phyloP scores from a whole-genome alignment of 2,888 invertebrate species.

The Plagodis pulveraria region DNA sequence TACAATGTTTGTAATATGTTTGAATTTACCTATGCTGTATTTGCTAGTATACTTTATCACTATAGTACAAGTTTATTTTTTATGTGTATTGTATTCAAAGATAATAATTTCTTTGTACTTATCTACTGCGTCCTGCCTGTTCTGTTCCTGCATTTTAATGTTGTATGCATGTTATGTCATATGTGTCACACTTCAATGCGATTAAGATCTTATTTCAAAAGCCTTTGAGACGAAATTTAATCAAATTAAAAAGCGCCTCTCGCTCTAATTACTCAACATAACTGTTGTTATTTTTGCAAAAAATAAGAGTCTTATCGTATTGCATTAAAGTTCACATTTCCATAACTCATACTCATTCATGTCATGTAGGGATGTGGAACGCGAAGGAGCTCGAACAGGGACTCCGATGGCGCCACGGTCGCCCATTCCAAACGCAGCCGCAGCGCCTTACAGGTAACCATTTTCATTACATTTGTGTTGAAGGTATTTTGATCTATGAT shows the following conservation, averaged over 20 bases:
- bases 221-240: background rate
- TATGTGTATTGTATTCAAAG: no score
- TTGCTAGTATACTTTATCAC: no score
- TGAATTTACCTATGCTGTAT: no score
- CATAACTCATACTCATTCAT: conserved; percentile 34
- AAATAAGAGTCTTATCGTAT: conserved; percentile 29
- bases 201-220: conserved; percentile 14
- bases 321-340: conserved; percentile 29
- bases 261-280: no score
- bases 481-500: no score
- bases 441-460: conserved; percentile 79
- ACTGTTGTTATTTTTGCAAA: background rate
- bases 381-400: conserved; percentile 60
- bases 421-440: conserved; percentile 63
- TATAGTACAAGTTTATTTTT: no score
- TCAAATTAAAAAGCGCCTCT: background rate
- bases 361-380: conserved; percentile 72
- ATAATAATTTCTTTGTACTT: no score
- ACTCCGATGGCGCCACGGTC: conserved; percentile 72
- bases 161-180: conserved; percentile 30
- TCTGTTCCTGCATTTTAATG: conserved; percentile 30
- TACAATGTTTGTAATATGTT: background rate
- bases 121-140: no score
- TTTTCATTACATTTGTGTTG: conserved; percentile 12
- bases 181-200: conserved; percentile 25